These are phyloP conservation scores for Thymelicus acteon DNA, from an alignment of 2,888 invertebrate genomes.

Conservation along the genomic window DNA sequence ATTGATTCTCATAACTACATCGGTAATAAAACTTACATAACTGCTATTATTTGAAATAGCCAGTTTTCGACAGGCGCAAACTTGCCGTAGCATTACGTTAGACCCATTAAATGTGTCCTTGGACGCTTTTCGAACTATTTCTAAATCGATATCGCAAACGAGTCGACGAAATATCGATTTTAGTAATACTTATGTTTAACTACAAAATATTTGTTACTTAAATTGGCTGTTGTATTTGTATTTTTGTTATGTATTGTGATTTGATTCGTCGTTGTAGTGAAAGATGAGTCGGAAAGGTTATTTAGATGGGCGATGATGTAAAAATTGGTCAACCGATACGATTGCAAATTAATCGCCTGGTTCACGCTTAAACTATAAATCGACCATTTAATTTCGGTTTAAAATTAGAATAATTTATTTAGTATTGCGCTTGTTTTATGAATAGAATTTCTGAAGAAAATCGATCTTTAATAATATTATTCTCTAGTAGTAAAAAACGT, in stretches of 20 bases:
- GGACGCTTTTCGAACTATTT: conserved; percentile 50
- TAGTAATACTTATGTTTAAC: conserved; percentile 30
- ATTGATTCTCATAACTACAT: neutral
- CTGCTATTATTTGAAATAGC: conserved; percentile 24
- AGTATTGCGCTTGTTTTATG: conserved; percentile 1
- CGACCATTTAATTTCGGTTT: conserved; percentile 10
- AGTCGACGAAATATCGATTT: conserved; percentile 39
- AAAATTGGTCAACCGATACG: neutral
- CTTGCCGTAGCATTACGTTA: conserved; percentile 43
- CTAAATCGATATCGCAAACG: conserved; percentile 46
- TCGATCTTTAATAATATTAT: neutral
- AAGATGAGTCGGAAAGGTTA: conserved; percentile 9
- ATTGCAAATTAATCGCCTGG: conserved; percentile 1
- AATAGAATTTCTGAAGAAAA: neutral
- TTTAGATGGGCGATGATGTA: conserved; percentile 8
- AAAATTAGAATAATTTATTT: conserved; percentile 1
- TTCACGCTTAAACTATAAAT: conserved; percentile 8
- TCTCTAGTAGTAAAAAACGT: neutral
- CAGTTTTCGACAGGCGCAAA: conserved; percentile 30
- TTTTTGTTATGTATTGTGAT: conserved; percentile 19
- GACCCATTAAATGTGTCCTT: conserved; percentile 52
- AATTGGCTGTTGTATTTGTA: conserved; percentile 16
- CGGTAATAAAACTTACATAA: conserved; percentile 27
- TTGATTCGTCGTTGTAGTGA: neutral
- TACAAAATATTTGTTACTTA: conserved; percentile 16